Evolutionary conservation across 2,797 vertebrate species (phyloP).

Genomic region (Decapterus maruadsi): DNA sequence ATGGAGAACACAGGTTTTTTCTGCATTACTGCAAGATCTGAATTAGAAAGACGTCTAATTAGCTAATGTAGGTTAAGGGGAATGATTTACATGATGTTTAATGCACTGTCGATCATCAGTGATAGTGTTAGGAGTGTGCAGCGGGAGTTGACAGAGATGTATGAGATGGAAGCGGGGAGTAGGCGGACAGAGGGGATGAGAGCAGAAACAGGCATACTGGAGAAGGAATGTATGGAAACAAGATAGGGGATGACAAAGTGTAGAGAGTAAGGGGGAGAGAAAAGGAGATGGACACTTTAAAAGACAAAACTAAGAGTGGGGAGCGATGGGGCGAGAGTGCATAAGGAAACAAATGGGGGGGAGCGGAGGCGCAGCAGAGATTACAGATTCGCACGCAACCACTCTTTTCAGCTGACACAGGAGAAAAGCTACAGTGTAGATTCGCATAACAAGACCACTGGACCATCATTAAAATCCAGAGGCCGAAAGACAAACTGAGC

Average conservation of each 20-base stretch:
- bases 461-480: slow-evolving; percentile 80
- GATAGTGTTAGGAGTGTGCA: slow-evolving; percentile 29
- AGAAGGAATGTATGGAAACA: slow-evolving; percentile 19
- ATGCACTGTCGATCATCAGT: slow-evolving; percentile 64
- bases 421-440: slow-evolving; percentile 67
- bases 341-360: neutral
- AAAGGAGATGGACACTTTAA: neutral
- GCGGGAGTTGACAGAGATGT: slow-evolving; percentile 33
- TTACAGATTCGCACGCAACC: slow-evolving; percentile 67
- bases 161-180: slow-evolving; percentile 39
- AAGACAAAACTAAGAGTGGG: slow-evolving; percentile 32
- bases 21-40: slow-evolving; percentile 2
- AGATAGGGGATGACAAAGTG: slow-evolving; percentile 36
- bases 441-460: slow-evolving; percentile 73
- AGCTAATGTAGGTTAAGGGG: slow-evolving; percentile 65
- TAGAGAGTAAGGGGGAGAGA: slow-evolving; percentile 22
- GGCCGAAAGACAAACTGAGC: slow-evolving; percentile 71
- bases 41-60: slow-evolving; percentile 62
- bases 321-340: slow-evolving; percentile 25
- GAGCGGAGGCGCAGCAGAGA: slow-evolving; percentile 53
- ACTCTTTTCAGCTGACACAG: slow-evolving; percentile 75
- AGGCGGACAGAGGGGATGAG: slow-evolving; percentile 29
- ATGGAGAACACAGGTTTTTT: slow-evolving; percentile 1
- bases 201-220: slow-evolving; percentile 42
- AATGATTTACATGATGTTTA: slow-evolving; percentile 67